Evolutionary conservation across 2,113 vertebrate genomes (phyloP).

Genomic region (Ceratotherium simum): DNA sequence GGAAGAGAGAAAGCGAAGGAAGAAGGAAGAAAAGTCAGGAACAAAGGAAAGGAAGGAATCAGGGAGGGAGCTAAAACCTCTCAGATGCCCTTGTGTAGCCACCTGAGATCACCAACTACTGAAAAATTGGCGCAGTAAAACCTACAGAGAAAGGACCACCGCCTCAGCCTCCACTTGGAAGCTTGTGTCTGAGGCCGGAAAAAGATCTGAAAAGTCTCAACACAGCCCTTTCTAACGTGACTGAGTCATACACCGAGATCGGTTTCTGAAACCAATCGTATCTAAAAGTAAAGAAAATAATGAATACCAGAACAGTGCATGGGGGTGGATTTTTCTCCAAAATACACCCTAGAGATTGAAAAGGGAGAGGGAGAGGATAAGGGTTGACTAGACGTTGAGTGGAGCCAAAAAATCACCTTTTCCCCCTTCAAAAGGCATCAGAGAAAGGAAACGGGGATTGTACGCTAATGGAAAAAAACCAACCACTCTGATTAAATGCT

Average conservation of each 20-base stretch:
- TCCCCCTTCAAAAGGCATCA: neutral
- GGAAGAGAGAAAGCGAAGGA: neutral
- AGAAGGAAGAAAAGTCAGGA: neutral
- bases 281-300: constrained; percentile 59
- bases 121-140: neutral
- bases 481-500: constrained; percentile 48
- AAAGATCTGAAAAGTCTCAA: neutral
- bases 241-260: neutral
- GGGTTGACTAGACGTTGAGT: neutral
- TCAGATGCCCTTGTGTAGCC: neutral
- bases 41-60: neutral
- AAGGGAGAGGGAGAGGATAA: constrained; percentile 13
- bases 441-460: neutral
- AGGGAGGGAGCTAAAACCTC: accelerated
- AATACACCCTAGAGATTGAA: constrained; percentile 30
- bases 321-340: neutral
- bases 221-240: neutral
- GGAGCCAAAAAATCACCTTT: constrained; percentile 17
- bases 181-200: neutral
- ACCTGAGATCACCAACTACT: neutral
- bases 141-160: neutral
- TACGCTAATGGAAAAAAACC: neutral
- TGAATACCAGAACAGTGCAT: neutral
- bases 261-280: constrained; percentile 58
- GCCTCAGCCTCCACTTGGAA: neutral